phyloP scores from a whole-genome alignment of 2,888 invertebrate genomes.

The Patella pellucida region DNA sequence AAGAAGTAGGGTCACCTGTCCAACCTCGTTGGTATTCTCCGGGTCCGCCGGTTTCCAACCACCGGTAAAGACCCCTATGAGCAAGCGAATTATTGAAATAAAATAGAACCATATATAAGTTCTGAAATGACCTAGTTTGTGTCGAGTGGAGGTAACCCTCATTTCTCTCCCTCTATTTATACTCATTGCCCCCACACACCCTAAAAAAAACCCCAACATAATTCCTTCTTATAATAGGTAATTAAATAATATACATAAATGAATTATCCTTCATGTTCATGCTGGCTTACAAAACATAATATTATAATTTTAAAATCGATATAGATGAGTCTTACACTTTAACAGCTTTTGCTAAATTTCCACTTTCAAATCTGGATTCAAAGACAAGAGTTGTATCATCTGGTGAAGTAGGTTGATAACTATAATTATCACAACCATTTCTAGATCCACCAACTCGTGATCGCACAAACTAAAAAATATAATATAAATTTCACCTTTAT shows the following conservation, averaged over 20 bases:
- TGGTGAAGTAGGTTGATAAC: slow-evolving; percentile 46
- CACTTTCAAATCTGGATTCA: slow-evolving; percentile 94
- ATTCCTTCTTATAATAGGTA: neutral
- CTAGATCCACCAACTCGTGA: slow-evolving; percentile 68
- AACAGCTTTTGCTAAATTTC: slow-evolving; percentile 85
- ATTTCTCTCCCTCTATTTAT: too few species aligned
- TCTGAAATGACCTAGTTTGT: too few species aligned
- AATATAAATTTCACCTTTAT: neutral
- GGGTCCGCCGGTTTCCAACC: too few species aligned
- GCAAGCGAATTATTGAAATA: too few species aligned
- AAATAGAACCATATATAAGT: too few species aligned
- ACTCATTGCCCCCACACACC: too few species aligned
- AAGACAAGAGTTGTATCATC: slow-evolving; percentile 75
- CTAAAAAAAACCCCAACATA: neutral
- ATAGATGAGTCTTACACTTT: slow-evolving; percentile 63
- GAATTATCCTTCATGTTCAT: too few species aligned
- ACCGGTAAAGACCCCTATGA: too few species aligned
- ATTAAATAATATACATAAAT: too few species aligned
- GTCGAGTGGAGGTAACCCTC: too few species aligned
- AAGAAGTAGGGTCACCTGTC: too few species aligned
- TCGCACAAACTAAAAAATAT: slow-evolving; percentile 64
- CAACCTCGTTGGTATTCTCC: too few species aligned
- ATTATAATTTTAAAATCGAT: neutral
- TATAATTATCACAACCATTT: slow-evolving; percentile 57
- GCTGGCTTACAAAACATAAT: neutral